Evolutionary conservation across 2,797 vertebrate species (phyloP).

Genomic region (Lemur catta): DNA sequence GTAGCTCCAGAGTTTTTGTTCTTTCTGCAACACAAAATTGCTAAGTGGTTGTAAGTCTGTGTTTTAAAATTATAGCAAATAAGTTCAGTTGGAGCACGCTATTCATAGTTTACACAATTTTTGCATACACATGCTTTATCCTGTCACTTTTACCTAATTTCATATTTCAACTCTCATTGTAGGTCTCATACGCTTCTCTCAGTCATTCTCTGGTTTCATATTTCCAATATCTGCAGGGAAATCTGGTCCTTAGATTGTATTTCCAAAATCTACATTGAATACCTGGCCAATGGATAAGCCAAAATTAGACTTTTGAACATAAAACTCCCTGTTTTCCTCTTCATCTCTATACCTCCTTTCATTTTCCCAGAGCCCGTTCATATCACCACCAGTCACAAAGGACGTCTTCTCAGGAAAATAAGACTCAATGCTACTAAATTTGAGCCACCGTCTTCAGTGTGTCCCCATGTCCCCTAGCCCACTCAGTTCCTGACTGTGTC

Average conservation of each 20-base stretch:
- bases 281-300: not conserved
- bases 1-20: not conserved
- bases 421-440: not conserved
- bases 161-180: not conserved
- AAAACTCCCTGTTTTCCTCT: not conserved
- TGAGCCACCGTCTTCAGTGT: fast-evolving
- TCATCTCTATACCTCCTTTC: not conserved
- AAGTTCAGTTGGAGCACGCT: not conserved
- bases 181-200: too few relatives aligned
- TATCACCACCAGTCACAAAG: not conserved
- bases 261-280: not conserved
- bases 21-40: not conserved
- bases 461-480: too few relatives aligned
- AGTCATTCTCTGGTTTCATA: not conserved
- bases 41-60: not conserved
- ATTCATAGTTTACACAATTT: not conserved
- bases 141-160: not conserved
- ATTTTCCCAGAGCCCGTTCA: not conserved
- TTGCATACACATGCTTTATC: not conserved
- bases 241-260: not conserved
- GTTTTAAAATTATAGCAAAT: not conserved
- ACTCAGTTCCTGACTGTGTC: fast-evolving
- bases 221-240: not conserved
- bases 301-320: not conserved
- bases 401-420: not conserved